Evolutionary conservation across 2,797 vertebrate species (phyloP).

Genomic region (Acanthiza pusilla): DNA sequence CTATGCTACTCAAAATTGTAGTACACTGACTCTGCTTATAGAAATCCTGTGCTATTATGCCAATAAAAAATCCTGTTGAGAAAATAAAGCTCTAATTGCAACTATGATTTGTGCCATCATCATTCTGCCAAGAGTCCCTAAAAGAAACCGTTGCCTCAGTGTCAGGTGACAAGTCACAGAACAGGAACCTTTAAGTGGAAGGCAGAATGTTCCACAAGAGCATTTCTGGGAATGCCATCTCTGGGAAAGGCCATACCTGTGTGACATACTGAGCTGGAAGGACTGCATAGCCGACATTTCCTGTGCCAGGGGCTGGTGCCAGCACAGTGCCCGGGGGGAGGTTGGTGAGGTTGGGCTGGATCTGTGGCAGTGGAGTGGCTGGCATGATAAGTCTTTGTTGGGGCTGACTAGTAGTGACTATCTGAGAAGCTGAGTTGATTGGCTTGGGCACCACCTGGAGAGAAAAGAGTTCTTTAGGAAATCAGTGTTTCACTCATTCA

Average conservation of each 20-base stretch:
- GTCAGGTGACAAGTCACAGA: neutral
- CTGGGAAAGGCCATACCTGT: slow-evolving; percentile 78
- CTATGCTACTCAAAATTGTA: rapidly evolving
- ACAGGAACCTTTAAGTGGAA: neutral
- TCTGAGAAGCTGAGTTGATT: slow-evolving; percentile 82
- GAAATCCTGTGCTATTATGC: neutral
- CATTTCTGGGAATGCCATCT: neutral
- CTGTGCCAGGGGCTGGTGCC: slow-evolving; percentile 87
- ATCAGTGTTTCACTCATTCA: neutral
- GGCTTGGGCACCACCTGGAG: slow-evolving; percentile 90
- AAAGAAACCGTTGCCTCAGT: neutral
- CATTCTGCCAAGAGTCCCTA: neutral
- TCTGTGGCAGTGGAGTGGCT: slow-evolving; percentile 91
- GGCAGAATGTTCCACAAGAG: neutral
- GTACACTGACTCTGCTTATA: neutral
- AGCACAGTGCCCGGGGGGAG: slow-evolving; percentile 93
- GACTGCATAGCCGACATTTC: slow-evolving; percentile 92
- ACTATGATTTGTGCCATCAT: neutral
- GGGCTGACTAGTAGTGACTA: slow-evolving; percentile 87
- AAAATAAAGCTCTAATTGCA: neutral
- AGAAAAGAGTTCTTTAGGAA: neutral
- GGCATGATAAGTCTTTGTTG: slow-evolving; percentile 98
- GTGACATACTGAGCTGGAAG: slow-evolving; percentile 96
- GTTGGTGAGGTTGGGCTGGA: slow-evolving; percentile 96
- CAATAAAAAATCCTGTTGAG: neutral